Evolutionary conservation across 2,113 vertebrate species (phyloP), one percentile per base, ranked within the genome.

Genomic region (Proterorhinus semilunaris): DNA sequence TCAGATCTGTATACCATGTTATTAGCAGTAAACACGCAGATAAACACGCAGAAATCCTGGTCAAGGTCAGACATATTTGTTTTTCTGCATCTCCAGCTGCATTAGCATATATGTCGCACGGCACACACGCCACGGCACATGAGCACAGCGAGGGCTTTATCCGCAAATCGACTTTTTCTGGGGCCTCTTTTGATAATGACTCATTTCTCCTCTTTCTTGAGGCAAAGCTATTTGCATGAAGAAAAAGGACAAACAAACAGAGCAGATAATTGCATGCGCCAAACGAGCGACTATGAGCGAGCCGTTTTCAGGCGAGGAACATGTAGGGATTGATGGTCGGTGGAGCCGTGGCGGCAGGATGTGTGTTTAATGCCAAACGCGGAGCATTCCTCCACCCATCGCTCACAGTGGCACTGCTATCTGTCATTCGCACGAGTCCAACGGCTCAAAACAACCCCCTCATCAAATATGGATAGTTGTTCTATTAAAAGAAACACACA

Each of bases 381-480:
- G n/a, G 7, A 17, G 43, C 44, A 11, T 48, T 46, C 36, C 50
- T 17, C 45, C 52, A 61, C 17, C 15, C n/a, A 49, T 65, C 66
- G 76, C 49, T 69, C 16, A 44, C 75, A 62, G 45, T 69, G 62
- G 65, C 58, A 65, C 52, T 9, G n/a, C 69, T 74, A 54, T 73
- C 52, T 49, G 71, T 50, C 65, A 68, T 81, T 50, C 53, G 61
- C 49, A 61, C 72, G 78, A 65, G 66, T 80, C 65, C 69, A 75
- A 61, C n/a, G 85, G 73, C 69, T 71, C 44, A 63, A 67, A 79
- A 75, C 1, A 49, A 61, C 46, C 72, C 52, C 58, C 71, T 81
- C 79, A 84, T 87, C 54, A 88, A 89, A 89, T 76, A 86, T 85
- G 76, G 68, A 89, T 85, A 69, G 16, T 53, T 80, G 69, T 45